Base-by-base conservation (phyloP, 2,888 invertebrate genomes). In the Allophyes oxyacanthae region DNA sequence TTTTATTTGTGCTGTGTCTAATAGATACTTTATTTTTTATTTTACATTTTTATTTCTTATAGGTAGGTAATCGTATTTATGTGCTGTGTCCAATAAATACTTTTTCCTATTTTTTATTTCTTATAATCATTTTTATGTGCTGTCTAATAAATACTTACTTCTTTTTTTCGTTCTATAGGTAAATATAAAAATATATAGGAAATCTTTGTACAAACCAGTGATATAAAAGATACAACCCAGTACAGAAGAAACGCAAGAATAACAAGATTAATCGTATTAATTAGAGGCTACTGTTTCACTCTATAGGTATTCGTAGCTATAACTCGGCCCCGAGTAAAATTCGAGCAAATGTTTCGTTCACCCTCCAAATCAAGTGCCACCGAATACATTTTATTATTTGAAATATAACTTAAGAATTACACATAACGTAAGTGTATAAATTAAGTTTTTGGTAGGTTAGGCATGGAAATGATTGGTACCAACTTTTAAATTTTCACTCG, bases 261-360 rank as follows among this genome's bases (percentile, higher is more conserved):
- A 75, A 73, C 68, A 73, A 66, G 72, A 72, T 72, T 79, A 81
- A 81, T 82, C 61, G 70, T 59, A 77, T 80, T 80, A 83, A 81
- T 82, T 81, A 76, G 64, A 67, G 68, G 61, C 54, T 53, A 75
- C 65, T 68, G 67, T 72, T 68, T 65, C 64, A 73, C 65, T 59
- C 69, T 66, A 56, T 58, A 66, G 64, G 67, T 72, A 77, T 77
- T 59, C 54, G 60, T 28, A 46, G 56, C 62, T 65, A 70, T 75
- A 79, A 57, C 65, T 76, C 62, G 57, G 15, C 46, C 34, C 38
- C 30, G 34, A 20, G 45, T 42, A 60, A 62, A 56, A 63, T 63
- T 57, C 48, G 13, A 49, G 38, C 58, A 56, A 75, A 61, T 53
- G 48, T 34, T 40, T 44, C 42, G 45, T 46, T 50, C 8, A 28